These are phyloP conservation scores for Brotula barbata DNA, from an alignment of 2,797 vertebrate genomes.

Conservation along the genomic window DNA sequence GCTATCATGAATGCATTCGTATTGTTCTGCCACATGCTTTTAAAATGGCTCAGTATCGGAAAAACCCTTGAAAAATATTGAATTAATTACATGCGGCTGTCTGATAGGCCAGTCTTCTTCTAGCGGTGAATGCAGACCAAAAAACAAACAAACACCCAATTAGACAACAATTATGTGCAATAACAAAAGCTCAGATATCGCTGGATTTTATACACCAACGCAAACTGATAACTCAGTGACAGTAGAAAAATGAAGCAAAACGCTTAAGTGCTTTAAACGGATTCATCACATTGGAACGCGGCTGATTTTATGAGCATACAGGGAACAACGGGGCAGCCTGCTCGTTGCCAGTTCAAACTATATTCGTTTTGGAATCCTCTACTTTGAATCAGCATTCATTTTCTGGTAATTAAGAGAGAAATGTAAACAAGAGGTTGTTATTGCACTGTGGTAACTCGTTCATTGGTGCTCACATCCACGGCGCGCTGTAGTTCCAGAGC, in stretches of 20 bases:
- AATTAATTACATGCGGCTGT: too few species aligned
- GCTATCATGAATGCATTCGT: slow-evolving; percentile 1
- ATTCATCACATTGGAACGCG: slow-evolving; percentile 14
- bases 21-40: neutral
- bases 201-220: neutral
- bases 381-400: too few species aligned
- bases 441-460: slow-evolving; percentile 24
- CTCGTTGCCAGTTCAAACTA: too few species aligned
- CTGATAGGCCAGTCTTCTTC: too few species aligned
- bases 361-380: too few species aligned
- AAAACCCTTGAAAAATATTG: neutral
- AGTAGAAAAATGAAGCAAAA: neutral
- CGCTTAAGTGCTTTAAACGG: neutral
- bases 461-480: slow-evolving; percentile 17
- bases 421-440: too few species aligned
- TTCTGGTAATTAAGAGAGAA: too few species aligned
- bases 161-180: neutral
- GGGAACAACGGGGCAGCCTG: too few species aligned
- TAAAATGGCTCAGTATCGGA: neutral
- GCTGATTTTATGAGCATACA: slow-evolving; percentile 12
- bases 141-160: neutral
- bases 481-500: slow-evolving; percentile 22
- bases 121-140: neutral
- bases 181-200: neutral
- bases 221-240: slow-evolving; percentile 5